Evolutionary conservation across 2,113 vertebrate species (phyloP).

Genomic region (Nycticryphes semicollaris): DNA sequence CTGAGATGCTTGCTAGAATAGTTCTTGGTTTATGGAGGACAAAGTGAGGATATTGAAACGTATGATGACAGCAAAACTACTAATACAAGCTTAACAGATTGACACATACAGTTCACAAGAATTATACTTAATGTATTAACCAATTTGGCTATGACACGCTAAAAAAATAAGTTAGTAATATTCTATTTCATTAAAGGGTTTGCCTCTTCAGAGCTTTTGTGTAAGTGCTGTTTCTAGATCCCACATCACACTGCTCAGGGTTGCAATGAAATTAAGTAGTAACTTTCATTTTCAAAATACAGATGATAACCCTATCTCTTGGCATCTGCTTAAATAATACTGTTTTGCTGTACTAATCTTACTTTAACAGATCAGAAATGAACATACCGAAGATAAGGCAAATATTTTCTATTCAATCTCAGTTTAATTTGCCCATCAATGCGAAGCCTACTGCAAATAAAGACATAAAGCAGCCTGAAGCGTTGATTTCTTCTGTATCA

Average conservation of each 20-base stretch:
- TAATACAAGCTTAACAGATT: not conserved
- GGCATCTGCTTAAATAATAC: conserved; percentile 10
- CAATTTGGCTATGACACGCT: not conserved
- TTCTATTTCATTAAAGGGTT: not conserved
- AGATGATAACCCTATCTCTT: not conserved
- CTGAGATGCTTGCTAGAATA: not conserved
- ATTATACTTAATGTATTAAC: not conserved
- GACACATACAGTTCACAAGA: not conserved
- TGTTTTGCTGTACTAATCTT: not conserved
- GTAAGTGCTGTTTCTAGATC: not conserved
- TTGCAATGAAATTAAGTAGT: not conserved
- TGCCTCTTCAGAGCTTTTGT: not conserved
- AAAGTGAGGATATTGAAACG: not conserved
- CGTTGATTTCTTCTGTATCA: conserved; percentile 3
- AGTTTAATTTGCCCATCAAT: not conserved
- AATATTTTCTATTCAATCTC: not conserved
- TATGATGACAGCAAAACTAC: not conserved
- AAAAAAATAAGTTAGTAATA: not conserved
- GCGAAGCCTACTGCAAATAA: not conserved
- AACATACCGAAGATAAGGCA: not conserved
- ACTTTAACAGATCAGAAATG: not conserved
- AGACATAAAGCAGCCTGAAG: conserved; percentile 3
- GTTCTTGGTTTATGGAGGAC: not conserved
- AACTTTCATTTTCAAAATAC: not conserved
- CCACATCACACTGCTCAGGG: not conserved